Percentiles rank a stretch among this genome's conserved stretches.
Evolutionary conservation across 92 coral and sea anemone species (phyloP).

Genomic region (Siderastrea siderea): DNA sequence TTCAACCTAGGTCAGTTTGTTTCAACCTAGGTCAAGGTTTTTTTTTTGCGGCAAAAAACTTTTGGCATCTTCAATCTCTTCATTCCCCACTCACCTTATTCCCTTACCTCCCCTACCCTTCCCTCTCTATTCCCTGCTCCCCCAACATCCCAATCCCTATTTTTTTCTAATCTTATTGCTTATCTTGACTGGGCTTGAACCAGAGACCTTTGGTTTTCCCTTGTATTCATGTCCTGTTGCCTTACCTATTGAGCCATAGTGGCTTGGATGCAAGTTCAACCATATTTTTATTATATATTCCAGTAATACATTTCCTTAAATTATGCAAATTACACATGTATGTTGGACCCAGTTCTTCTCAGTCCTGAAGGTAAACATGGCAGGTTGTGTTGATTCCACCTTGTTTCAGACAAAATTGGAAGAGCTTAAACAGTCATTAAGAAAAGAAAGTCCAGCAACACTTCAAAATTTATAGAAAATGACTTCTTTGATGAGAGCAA

Average conservation of each 20-base stretch:
- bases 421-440: not conserved
- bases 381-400: slow-evolving; percentile 14
- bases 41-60: too few relatives aligned
- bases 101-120: too few relatives aligned
- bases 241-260: not conserved
- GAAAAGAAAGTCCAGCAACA: not conserved
- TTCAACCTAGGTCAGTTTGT: too few relatives aligned
- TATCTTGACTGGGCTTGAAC: too few relatives aligned
- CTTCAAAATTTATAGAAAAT: not conserved
- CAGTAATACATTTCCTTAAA: not conserved
- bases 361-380: slow-evolving; percentile 1
- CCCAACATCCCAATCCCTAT: too few relatives aligned
- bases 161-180: too few relatives aligned
- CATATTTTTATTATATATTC: too few relatives aligned
- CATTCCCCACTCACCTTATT: too few relatives aligned
- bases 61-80: too few relatives aligned
- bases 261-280: slow-evolving; percentile 6
- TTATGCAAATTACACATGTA: slow-evolving; percentile 16
- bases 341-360: slow-evolving; percentile 7
- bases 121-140: too few relatives aligned
- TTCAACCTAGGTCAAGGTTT: too few relatives aligned
- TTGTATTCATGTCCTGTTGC: slow-evolving; percentile 20
- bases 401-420: slow-evolving; percentile 9
- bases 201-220: not conserved
- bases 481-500: not conserved